Evolutionary conservation across 1,140 invertebrate genomes (phyloP), one percentile per base, ranked within the genome.

Genomic region (Plutomurus gul): DNA sequence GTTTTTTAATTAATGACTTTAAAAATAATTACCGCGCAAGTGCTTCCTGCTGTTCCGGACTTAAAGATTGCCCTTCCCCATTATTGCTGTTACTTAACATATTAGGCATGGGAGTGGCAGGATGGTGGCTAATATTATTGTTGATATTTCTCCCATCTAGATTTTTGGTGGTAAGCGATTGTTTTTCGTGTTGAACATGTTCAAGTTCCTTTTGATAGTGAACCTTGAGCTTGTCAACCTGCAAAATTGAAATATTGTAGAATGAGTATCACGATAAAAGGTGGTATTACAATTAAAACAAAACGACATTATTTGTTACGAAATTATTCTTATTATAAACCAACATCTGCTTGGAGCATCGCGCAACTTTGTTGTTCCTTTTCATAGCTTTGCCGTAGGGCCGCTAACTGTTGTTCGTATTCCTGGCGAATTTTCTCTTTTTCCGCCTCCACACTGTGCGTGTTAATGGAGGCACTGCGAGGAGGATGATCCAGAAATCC

Each of bases 321-420:
- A n/a, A n/a, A n/a, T n/a, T n/a, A n/a, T n/a, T n/a, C n/a, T n/a
- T n/a, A n/a, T n/a, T n/a, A n/a, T n/a, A n/a, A n/a, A n/a, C n/a
- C n/a, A n/a, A 92, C 88, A 84, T 92, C 90, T 46, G 88, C 85
- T 84, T 91, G 88, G 4, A 92, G 85, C 83, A 89, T 87, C 13
- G 87, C 87, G 81, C 91, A 90, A 79, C 85, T 88, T 71, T 87
- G 85, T 84, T 90, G 88, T 84, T 91, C 91, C 49, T 87, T 85
- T 84, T 91, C 88, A 85, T 89, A 90, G 76, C 89, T 88, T 27
- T 85, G 76, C 81, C 88, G 85, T 79, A 92, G 84, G 76, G 89
- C 86, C 49, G 85, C 49, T 84, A 92, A 88, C 80, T 90, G 83
- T 20, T 84, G 76, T 77, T 87, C 86, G 70, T 86, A 87, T 78